Percentiles rank a stretch among this genome's conserved stretches.
Evolutionary conservation across 2,797 vertebrate genomes (phyloP).

Genomic region (Sebastes melanostomus): DNA sequence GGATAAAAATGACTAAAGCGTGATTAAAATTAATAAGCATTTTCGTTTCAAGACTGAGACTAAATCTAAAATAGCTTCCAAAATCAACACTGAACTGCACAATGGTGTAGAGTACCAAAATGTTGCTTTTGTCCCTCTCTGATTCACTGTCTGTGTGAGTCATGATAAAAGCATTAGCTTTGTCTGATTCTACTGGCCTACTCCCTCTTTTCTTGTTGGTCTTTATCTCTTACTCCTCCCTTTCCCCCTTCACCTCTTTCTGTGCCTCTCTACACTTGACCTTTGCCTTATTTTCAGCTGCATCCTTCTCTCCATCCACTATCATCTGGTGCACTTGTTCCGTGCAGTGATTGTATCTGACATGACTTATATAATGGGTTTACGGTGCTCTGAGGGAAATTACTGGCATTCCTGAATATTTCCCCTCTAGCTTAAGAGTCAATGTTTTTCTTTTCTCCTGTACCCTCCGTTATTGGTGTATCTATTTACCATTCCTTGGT

Average conservation of each 20-base stretch:
- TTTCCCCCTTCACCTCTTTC: constrained; percentile 19
- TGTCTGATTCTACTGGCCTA: constrained; percentile 44
- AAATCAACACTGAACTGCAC: not conserved
- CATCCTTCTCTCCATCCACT: constrained; percentile 20
- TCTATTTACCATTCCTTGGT: constrained; percentile 66
- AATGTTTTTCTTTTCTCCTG: constrained; percentile 20
- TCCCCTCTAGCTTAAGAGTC: constrained; percentile 29
- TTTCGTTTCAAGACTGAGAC: too few relatives aligned
- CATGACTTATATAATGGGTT: constrained; percentile 69
- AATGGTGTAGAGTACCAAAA: constrained; percentile 1
- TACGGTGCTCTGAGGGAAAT: constrained; percentile 48
- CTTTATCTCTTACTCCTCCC: constrained; percentile 37
- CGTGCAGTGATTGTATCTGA: constrained; percentile 56
- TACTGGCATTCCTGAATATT: constrained; percentile 65
- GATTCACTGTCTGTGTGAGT: constrained; percentile 49
- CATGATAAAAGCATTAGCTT: constrained; percentile 38
- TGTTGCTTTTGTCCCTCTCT: constrained; percentile 36
- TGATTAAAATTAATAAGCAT: too few relatives aligned
- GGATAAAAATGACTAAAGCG: too few relatives aligned
- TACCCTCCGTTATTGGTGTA: constrained; percentile 56
- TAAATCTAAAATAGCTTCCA: too few relatives aligned
- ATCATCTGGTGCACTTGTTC: constrained; percentile 43
- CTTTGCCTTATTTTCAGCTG: constrained; percentile 45
- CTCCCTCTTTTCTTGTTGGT: constrained; percentile 48
- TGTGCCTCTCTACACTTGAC: constrained; percentile 31